These are phyloP conservation scores for Synergus gifuensis DNA, from an alignment of 2,888 invertebrate genomes.

Conservation along the genomic window DNA sequence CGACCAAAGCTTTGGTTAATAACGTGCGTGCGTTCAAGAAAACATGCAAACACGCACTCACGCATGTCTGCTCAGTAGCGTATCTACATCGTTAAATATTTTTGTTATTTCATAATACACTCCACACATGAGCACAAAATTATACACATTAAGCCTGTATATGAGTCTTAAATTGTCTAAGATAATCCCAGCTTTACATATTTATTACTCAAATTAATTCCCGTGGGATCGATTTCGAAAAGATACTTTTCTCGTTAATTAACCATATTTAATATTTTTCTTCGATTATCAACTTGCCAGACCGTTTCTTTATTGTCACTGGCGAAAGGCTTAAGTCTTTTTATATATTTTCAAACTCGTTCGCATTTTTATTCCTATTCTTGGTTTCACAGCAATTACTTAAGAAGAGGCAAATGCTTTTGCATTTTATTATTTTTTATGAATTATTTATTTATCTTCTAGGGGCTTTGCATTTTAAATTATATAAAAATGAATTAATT, in stretches of 20 bases:
- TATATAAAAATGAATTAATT: no score
- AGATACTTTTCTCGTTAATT: neutral
- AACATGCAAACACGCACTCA: slow-evolving; percentile 28
- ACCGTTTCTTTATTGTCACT: neutral
- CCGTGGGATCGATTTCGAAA: slow-evolving; percentile 29
- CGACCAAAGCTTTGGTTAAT: slow-evolving; percentile 16
- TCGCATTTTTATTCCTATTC: neutral
- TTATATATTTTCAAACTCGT: neutral
- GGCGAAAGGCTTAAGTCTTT: neutral
- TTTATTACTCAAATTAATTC: slow-evolving; percentile 29
- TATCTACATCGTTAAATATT: slow-evolving; percentile 26
- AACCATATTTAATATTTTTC: slow-evolving; percentile 1
- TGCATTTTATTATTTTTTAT: neutral
- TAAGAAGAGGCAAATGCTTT: neutral
- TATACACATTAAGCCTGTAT: slow-evolving; percentile 39
- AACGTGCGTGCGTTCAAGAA: slow-evolving; percentile 28
- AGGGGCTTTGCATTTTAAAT: neutral
- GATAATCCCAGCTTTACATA: slow-evolving; percentile 33
- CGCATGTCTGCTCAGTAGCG: slow-evolving; percentile 7
- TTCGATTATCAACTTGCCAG: neutral
- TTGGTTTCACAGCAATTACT: neutral
- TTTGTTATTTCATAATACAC: slow-evolving; percentile 21
- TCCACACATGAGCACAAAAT: slow-evolving; percentile 15
- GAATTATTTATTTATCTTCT: neutral
- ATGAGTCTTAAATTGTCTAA: slow-evolving; percentile 33